These are phyloP conservation scores for Sebastes steindachneri DNA, from an alignment of 2,797 vertebrate genomes.

Conservation along the genomic window DNA sequence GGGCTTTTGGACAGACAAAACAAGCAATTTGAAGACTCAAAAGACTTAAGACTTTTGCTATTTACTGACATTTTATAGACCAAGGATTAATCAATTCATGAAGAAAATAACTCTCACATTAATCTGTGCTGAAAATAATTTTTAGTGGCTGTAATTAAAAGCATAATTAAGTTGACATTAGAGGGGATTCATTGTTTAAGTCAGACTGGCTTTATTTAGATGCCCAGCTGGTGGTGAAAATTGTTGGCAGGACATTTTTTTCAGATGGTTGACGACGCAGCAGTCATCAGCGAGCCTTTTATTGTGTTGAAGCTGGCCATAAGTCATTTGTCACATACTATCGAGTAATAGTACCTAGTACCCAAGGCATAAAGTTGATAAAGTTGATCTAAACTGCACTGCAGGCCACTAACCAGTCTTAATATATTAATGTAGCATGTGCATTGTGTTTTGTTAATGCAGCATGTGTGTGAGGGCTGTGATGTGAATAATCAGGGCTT, in stretches of 20 bases:
- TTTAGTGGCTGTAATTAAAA: background rate
- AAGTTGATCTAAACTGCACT: conserved; percentile 7
- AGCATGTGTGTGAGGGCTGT: conserved; percentile 46
- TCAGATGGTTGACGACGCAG: conserved; percentile 42
- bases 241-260: conserved; percentile 47
- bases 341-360: background rate
- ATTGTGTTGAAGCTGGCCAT: conserved; percentile 4
- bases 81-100: background rate
- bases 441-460: conserved; percentile 53
- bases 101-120: background rate
- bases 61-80: background rate
- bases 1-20: background rate
- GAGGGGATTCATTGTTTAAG: conserved; percentile 11
- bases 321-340: conserved; percentile 22
- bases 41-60: background rate
- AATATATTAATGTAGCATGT: conserved; percentile 39
- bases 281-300: conserved; percentile 35
- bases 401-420: conserved; percentile 3
- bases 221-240: conserved; percentile 45
- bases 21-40: background rate
- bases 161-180: background rate
- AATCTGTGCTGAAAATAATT: background rate
- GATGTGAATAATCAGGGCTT: conserved; percentile 66
- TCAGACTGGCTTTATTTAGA: conserved; percentile 33
- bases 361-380: background rate